Evolutionary conservation across 2,797 vertebrate species (phyloP), one percentile per base, ranked within the genome.

Genomic region (Melanotaenia boesemani): DNA sequence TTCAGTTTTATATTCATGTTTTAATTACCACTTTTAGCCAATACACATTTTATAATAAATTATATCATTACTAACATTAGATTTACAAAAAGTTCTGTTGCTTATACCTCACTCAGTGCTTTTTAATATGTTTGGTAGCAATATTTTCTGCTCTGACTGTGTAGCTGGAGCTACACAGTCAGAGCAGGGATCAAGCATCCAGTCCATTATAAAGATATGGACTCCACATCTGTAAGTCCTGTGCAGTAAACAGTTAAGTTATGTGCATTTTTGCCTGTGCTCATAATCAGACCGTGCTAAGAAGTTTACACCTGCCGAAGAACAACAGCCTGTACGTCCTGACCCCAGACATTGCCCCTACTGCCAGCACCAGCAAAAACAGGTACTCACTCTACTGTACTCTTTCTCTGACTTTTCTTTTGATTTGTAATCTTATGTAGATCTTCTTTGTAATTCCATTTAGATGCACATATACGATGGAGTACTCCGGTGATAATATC

Each of bases 241-340:
- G 63, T 39, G 11, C 5, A 22, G 26, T 46, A 32, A 48, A 55
- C 30, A 72, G 48, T 57, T 79, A 24, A 1, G 30, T 36, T 77
- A 0, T 62, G 13, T 92, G 28, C 76, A 3, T 73, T 5, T 72
- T 8, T 79, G 10, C 89, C 0, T 86, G 57, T 87, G 71, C 92
- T 26, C 83, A 5, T 67, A 60, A 87, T 88, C 91, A 99, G 98
- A 98, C 95, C 85, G 93, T 97, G 91, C 92, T 99, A 92, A 96
- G 95, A 94, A 97, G 95, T 92, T 97, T 99, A 94, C 98, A 99
- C 87, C 96, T 99, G 94, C 98, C 98, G 90, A 99, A 98, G 95
- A 98, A 99, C 94, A 98, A 98, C 96, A 97, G 97, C 95, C 96
- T 99, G 87, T 99, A 99, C 87, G 96, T 99, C 81, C 95, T 99